Percentiles rank a stretch among this genome's conserved stretches.
Conservation (phyloP, 2,888 invertebrate genomes). For the Platerodrilus igneus region DNA sequence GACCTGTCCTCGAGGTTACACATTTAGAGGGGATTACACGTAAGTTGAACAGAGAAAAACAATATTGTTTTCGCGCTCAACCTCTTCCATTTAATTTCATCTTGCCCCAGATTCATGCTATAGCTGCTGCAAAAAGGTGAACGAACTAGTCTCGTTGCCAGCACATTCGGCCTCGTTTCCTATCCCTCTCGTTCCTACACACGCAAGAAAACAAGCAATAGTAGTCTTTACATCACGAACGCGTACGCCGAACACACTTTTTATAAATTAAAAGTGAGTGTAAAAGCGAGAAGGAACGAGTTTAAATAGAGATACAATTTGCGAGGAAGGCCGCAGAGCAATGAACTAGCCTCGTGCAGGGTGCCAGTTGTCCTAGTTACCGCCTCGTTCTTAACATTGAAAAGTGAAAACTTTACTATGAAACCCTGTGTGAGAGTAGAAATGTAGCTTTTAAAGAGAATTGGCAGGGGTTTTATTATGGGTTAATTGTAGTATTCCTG, state of each 20-base stretch:
- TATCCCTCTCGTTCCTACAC: constrained; percentile 31
- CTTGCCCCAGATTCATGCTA: constrained; percentile 59
- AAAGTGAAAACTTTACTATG: constrained; percentile 38
- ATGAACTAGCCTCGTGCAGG: constrained; percentile 56
- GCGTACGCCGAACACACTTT: no score
- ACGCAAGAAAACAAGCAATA: no score
- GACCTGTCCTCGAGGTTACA: constrained; percentile 45
- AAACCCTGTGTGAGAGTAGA: constrained; percentile 23
- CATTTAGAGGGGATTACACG: constrained; percentile 32
- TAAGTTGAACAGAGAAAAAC: constrained; percentile 43
- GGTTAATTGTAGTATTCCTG: constrained; percentile 11
- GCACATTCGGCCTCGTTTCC: constrained; percentile 45
- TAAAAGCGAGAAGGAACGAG: constrained; percentile 28
- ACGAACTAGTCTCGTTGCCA: constrained; percentile 56
- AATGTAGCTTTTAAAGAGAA: constrained; percentile 8
- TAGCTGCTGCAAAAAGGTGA: constrained; percentile 50
- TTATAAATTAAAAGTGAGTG: constrained; percentile 42
- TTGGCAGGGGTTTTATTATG: constrained; percentile 19
- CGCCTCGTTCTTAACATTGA: constrained; percentile 22
- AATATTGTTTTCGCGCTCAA: constrained; percentile 47
- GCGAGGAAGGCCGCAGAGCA: constrained; percentile 57
- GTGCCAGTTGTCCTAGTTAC: constrained; percentile 46
- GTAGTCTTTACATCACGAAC: no score
- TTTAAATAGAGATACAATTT: constrained; percentile 32
- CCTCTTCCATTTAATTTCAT: constrained; percentile 56